Conservation (phyloP, 2,113 vertebrate species). For the Gnathonemus echidnorhynchus region DNA sequence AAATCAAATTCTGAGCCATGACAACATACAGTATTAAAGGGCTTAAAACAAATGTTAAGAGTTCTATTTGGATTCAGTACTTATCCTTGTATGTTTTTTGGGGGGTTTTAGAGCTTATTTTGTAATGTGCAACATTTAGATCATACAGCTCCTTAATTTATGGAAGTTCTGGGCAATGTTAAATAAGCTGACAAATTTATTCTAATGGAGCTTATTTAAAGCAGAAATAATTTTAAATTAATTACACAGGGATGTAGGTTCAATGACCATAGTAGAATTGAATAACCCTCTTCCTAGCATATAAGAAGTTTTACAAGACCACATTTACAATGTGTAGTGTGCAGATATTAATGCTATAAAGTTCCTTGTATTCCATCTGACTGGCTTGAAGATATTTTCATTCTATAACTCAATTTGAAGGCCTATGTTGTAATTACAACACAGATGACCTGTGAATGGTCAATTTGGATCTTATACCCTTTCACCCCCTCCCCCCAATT, state of each 20-base stretch:
- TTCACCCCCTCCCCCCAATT: neutral
- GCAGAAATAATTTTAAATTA: constrained; percentile 33
- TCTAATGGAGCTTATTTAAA: constrained; percentile 22
- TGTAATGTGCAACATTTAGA: constrained; percentile 25
- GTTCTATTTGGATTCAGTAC: constrained; percentile 32
- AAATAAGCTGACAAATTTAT: constrained; percentile 27
- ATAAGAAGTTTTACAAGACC: neutral
- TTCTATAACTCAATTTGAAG: neutral
- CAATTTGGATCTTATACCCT: neutral
- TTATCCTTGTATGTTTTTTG: constrained; percentile 31
- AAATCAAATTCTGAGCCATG: constrained; percentile 53
- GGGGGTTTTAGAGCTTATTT: neutral
- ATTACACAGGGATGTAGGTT: constrained; percentile 44
- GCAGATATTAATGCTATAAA: neutral
- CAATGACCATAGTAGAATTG: constrained; percentile 40
- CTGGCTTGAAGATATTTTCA: neutral
- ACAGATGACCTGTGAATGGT: neutral
- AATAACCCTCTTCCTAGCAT: constrained; percentile 19
- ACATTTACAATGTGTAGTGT: neutral
- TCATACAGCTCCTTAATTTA: constrained; percentile 26
- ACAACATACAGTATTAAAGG: constrained; percentile 39
- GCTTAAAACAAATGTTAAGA: constrained; percentile 44
- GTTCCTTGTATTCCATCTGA: neutral
- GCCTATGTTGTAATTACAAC: neutral
- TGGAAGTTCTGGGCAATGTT: constrained; percentile 28